phyloP scores from a whole-genome alignment of 2,113 vertebrate genomes.

The Scartelaos histophorus region DNA sequence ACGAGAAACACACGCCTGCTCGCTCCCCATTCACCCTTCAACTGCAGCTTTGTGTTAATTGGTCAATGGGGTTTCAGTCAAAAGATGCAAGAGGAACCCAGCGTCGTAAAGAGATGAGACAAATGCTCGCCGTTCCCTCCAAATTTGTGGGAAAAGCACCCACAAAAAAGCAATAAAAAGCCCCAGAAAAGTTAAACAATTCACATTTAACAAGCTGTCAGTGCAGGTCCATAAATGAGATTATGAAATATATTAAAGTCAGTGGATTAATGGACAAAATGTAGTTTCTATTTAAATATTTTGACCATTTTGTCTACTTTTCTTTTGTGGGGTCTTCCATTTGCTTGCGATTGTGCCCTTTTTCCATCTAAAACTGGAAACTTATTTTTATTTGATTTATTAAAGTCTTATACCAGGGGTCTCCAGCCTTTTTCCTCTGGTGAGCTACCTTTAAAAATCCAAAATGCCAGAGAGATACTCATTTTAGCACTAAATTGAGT shows the following conservation, averaged over 20 bases:
- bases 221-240: background rate
- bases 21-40: slow-evolving; percentile 51
- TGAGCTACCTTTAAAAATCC: too few species aligned
- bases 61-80: slow-evolving; percentile 54
- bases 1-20: slow-evolving; percentile 42
- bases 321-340: background rate
- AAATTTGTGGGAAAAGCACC: slow-evolving; percentile 20
- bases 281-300: background rate
- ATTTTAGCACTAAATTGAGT: too few species aligned
- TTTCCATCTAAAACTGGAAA: too few species aligned
- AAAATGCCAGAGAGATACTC: too few species aligned
- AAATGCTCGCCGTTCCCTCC: slow-evolving; percentile 27
- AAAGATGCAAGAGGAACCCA: slow-evolving; percentile 35
- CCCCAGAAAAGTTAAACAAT: too few species aligned
- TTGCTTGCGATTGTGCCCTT: too few species aligned
- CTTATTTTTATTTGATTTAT: too few species aligned
- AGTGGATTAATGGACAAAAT: too few species aligned
- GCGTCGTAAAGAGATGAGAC: slow-evolving; percentile 48
- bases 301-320: background rate
- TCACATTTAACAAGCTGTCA: background rate
- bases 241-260: background rate
- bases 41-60: slow-evolving; percentile 75
- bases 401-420: too few species aligned
- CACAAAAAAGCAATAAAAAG: slow-evolving; percentile 21
- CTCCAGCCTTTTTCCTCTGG: too few species aligned